phyloP scores from a whole-genome alignment of 1,140 invertebrate species.

The Phymorhynchus buccinoides region DNA sequence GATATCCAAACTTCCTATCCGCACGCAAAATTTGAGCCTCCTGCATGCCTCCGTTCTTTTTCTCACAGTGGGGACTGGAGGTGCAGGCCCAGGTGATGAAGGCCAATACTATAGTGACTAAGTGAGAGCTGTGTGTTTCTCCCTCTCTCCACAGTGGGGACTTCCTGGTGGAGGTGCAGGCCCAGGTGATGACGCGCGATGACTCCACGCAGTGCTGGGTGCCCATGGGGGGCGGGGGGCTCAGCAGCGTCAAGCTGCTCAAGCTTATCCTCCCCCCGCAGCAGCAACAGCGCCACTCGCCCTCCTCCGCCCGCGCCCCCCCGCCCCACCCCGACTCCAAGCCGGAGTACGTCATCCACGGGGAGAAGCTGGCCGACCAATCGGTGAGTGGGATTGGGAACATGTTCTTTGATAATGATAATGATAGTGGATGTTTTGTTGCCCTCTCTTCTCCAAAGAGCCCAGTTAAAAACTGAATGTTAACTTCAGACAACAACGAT shows the following conservation, averaged over 20 bases:
- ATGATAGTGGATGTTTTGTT: no score
- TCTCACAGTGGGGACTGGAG: not conserved
- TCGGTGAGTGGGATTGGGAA: conserved; percentile 86
- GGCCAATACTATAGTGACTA: not conserved
- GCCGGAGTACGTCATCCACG: conserved; percentile 92
- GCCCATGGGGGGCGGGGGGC: conserved; percentile 91
- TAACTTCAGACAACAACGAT: no score
- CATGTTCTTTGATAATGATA: no score
- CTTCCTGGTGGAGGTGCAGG: conserved; percentile 94
- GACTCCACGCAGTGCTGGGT: conserved; percentile 97
- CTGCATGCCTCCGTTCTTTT: no score
- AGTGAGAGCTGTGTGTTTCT: no score
- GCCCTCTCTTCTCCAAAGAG: no score
- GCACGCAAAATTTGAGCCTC: no score
- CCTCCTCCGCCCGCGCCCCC: conserved; percentile 3
- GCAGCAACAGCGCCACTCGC: no score
- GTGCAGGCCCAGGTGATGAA: not conserved
- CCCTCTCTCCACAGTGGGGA: conserved; percentile 80
- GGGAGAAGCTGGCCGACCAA: conserved; percentile 91
- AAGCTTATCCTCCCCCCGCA: conserved; percentile 55
- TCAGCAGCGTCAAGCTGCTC: conserved; percentile 81
- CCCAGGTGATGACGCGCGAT: conserved; percentile 98
- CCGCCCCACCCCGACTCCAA: conserved; percentile 64
- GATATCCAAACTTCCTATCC: no score
- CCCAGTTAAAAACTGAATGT: no score